Evolutionary conservation across 2,113 vertebrate genomes (phyloP).

Genomic region (Pteronura brasiliensis): DNA sequence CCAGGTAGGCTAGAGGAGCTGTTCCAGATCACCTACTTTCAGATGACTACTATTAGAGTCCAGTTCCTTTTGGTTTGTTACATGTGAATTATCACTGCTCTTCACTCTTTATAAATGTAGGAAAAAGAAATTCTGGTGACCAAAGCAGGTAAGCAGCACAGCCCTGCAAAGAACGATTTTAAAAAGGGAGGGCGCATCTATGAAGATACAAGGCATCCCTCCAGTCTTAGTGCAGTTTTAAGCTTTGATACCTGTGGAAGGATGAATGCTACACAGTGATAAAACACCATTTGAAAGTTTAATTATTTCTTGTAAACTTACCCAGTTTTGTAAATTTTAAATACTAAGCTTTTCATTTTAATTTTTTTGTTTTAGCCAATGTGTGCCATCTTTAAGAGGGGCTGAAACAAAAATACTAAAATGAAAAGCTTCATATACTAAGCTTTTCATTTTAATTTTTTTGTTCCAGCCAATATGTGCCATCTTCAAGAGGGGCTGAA

Average conservation of each 20-base stretch:
- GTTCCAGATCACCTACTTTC: constrained; percentile 40
- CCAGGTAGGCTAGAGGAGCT: neutral
- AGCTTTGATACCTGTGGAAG: neutral
- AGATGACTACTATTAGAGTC: constrained; percentile 3
- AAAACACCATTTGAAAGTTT: neutral
- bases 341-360: neutral
- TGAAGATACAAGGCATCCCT: constrained; percentile 33
- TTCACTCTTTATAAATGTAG: constrained; percentile 50
- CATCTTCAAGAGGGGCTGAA: neutral
- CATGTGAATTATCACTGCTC: neutral
- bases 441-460: constrained; percentile 11
- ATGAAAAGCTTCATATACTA: neutral
- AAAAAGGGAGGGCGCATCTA: constrained; percentile 50
- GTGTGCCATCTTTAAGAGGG: neutral
- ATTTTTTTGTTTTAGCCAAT: neutral
- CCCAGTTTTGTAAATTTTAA: neutral
- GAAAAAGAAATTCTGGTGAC: constrained; percentile 61
- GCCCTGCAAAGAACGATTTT: constrained; percentile 57
- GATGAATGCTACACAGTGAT: neutral
- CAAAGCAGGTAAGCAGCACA: constrained; percentile 65
- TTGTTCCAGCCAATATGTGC: neutral
- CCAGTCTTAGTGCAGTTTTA: neutral
- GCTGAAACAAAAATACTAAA: constrained; percentile 1
- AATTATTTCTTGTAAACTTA: neutral
- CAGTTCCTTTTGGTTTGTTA: constrained; percentile 54